These are phyloP conservation scores for Pseudochirops corinnae DNA, from an alignment of 2,797 vertebrate species.

Conservation along the genomic window DNA sequence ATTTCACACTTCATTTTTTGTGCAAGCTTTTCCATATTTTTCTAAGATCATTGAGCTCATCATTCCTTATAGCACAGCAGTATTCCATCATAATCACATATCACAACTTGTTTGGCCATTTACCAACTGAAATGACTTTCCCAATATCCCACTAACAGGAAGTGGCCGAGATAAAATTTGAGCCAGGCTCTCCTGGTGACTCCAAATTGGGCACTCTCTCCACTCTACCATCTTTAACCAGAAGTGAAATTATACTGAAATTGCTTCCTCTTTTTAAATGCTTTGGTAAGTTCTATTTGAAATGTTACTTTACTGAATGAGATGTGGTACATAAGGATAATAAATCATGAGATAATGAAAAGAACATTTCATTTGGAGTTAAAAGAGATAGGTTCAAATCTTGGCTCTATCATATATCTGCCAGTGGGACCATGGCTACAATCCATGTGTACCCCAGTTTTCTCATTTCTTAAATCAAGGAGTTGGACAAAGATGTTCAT, in stretches of 20 bases:
- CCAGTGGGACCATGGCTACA: not conserved
- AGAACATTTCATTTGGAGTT: not conserved
- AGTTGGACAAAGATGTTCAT: not conserved
- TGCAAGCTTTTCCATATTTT: not conserved
- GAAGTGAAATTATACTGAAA: not conserved
- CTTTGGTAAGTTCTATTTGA: not conserved
- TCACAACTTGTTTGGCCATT: not conserved
- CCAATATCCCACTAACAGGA: not conserved
- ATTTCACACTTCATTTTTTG: not conserved
- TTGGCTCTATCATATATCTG: not conserved
- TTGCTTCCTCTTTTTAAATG: not conserved
- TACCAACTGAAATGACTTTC: not conserved
- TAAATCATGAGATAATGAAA: not conserved
- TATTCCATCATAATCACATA: not conserved
- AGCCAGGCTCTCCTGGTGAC: not conserved
- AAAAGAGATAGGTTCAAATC: not conserved
- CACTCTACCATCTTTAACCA: not conserved
- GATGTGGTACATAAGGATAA: not conserved
- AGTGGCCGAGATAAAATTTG: not conserved
- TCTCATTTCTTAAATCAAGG: not conserved
- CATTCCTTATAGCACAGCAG: not conserved
- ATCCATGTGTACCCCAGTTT: not conserved
- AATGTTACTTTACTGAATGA: not conserved
- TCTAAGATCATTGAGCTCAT: not conserved
- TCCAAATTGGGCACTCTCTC: not conserved